Conservation (phyloP, 1,140 invertebrate genomes). For the Phocides pigmalion region DNA sequence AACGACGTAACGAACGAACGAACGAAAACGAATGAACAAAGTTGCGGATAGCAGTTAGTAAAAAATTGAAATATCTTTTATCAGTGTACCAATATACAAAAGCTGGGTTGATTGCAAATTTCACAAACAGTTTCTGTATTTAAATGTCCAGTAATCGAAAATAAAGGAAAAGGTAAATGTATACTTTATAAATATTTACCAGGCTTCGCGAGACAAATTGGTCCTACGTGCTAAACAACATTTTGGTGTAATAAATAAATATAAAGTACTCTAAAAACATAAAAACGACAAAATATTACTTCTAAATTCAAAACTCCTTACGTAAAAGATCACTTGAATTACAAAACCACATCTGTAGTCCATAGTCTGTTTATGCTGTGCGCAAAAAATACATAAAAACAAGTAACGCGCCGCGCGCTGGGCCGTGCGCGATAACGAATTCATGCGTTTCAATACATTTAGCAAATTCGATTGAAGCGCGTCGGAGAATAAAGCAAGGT, state of each 20-base stretch:
- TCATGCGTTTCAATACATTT: slow-evolving; percentile 35
- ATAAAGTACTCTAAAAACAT: not conserved
- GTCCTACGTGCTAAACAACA: not conserved
- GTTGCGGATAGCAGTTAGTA: no score
- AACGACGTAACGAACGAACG: no score
- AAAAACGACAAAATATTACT: not conserved
- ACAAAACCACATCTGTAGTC: slow-evolving; percentile 12
- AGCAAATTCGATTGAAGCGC: slow-evolving; percentile 30
- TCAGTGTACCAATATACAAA: no score
- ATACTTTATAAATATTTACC: not conserved
- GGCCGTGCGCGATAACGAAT: slow-evolving; percentile 5
- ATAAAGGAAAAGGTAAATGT: not conserved
- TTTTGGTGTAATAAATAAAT: not conserved
- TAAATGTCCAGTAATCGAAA: not conserved
- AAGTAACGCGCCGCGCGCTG: slow-evolving; percentile 1
- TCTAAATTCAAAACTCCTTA: not conserved
- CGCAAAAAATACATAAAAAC: slow-evolving; percentile 7
- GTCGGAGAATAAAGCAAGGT: not conserved
- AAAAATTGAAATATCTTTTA: no score
- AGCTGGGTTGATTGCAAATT: no score
- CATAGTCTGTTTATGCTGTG: slow-evolving; percentile 11
- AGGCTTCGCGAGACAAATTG: not conserved
- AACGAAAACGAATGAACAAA: no score
- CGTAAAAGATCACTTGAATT: slow-evolving; percentile 5
- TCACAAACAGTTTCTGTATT: no score